A percentile compares a stretch with the other conserved stretches of the same genome.
Evolutionary conservation across 2,113 vertebrate species (phyloP).

Genomic region (Brachypteracias leptosomus): DNA sequence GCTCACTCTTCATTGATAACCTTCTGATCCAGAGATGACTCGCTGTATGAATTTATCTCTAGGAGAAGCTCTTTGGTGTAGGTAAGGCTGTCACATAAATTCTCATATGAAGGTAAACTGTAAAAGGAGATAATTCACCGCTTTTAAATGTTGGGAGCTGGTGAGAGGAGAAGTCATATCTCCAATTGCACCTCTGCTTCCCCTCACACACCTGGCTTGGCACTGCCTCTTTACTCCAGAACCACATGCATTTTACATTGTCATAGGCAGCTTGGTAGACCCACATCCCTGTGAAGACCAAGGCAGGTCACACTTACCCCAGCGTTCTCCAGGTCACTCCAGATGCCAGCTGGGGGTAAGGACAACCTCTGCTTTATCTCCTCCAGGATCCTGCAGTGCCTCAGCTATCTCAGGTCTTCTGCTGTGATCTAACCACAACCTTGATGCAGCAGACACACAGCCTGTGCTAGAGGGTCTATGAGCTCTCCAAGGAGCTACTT

Average conservation of each 20-base stretch:
- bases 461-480: neutral
- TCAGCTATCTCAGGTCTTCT: neutral
- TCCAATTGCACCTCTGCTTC: neutral
- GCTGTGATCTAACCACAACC: neutral
- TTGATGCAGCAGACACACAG: neutral
- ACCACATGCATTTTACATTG: neutral
- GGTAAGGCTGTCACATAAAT: neutral
- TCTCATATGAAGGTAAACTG: neutral
- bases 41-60: neutral
- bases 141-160: neutral
- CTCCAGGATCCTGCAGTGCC: neutral
- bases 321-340: neutral
- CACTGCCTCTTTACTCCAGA: neutral
- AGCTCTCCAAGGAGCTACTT: neutral
- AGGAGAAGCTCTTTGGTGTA: neutral
- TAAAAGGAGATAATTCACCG: neutral
- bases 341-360: neutral
- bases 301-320: neutral
- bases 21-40: constrained; percentile 13
- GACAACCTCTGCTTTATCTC: neutral
- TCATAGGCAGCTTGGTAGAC: neutral
- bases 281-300: neutral
- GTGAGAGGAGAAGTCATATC: neutral
- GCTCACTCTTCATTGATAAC: constrained; percentile 30
- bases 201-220: neutral